phyloP scores from a whole-genome alignment of 2,113 vertebrate species.

The Oryzias celebensis region DNA sequence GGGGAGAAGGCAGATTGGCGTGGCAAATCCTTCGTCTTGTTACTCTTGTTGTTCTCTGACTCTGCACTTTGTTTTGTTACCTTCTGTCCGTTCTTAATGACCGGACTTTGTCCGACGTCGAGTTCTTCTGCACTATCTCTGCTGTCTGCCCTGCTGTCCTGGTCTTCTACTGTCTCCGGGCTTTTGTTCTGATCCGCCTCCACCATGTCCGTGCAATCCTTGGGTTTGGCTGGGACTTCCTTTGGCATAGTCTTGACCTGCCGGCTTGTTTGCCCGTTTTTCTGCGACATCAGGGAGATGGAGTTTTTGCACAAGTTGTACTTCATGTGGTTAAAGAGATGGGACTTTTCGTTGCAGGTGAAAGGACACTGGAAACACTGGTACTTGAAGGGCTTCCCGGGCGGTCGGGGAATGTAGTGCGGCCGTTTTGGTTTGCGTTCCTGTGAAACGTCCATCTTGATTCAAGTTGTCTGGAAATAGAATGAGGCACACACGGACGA shows the following conservation, averaged over 20 bases:
- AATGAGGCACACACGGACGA: not conserved
- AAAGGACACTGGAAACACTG: slow-evolving; percentile 99
- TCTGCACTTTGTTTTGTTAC: slow-evolving; percentile 46
- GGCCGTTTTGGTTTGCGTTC: slow-evolving; percentile 97
- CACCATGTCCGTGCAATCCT: slow-evolving; percentile 24
- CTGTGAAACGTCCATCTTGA: slow-evolving; percentile 84
- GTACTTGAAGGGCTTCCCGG: slow-evolving; percentile 97
- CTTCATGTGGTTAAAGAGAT: slow-evolving; percentile 99
- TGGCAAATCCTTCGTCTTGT: slow-evolving; percentile 29
- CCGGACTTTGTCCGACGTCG: slow-evolving; percentile 43
- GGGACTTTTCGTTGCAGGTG: slow-evolving; percentile 98
- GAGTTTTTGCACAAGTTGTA: slow-evolving; percentile 97
- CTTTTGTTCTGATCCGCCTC: slow-evolving; percentile 41
- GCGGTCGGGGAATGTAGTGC: slow-evolving; percentile 95
- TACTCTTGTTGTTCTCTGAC: slow-evolving; percentile 28
- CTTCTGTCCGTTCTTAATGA: slow-evolving; percentile 23
- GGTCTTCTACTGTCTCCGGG: slow-evolving; percentile 50
- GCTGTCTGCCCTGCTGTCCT: slow-evolving; percentile 19
- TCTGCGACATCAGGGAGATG: slow-evolving; percentile 90
- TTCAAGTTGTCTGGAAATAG: slow-evolving; percentile 39
- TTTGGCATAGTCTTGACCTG: slow-evolving; percentile 57
- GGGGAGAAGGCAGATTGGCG: slow-evolving; percentile 85
- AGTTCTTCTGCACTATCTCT: slow-evolving; percentile 45
- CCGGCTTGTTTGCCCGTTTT: slow-evolving; percentile 75
- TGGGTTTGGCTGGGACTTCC: slow-evolving; percentile 19